A percentile compares a stretch with the other conserved stretches of the same genome.
Evolutionary conservation across 2,113 vertebrate species (phyloP).

Genomic region (Pseudopipra pipra): DNA sequence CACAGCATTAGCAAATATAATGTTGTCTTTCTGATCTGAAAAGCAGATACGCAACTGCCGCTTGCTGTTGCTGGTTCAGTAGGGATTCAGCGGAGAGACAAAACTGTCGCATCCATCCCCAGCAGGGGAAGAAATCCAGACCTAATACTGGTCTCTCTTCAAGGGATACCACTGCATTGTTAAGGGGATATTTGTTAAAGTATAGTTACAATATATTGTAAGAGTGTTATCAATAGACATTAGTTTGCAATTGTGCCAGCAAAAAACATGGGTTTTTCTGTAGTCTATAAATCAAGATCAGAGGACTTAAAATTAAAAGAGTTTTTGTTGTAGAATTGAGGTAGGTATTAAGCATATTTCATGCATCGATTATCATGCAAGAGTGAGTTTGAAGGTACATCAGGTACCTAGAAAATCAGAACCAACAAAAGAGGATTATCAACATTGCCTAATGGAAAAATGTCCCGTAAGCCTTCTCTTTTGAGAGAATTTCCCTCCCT

Average conservation of each 20-base stretch:
- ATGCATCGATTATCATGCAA: not conserved
- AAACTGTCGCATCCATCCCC: not conserved
- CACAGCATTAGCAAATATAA: not conserved
- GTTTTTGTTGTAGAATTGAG: not conserved
- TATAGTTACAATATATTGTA: not conserved
- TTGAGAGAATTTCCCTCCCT: not conserved
- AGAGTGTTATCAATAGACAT: not conserved
- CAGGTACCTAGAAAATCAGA: not conserved
- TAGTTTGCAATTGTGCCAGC: not conserved
- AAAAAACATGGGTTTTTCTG: accelerated
- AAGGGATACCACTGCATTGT: not conserved
- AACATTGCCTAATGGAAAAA: not conserved
- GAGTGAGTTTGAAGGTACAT: not conserved
- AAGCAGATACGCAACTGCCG: not conserved
- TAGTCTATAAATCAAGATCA: not conserved
- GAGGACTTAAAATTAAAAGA: not conserved
- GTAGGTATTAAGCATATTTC: not conserved
- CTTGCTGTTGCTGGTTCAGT: not conserved
- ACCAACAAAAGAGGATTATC: not conserved
- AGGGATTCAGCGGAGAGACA: not conserved
- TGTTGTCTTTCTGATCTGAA: not conserved
- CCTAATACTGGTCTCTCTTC: not conserved
- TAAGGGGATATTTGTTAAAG: not conserved
- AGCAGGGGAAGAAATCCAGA: not conserved
- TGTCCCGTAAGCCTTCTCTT: not conserved